Evolutionary conservation across 1,140 invertebrate genomes (phyloP).

Genomic region (Camponotus vicinus): DNA sequence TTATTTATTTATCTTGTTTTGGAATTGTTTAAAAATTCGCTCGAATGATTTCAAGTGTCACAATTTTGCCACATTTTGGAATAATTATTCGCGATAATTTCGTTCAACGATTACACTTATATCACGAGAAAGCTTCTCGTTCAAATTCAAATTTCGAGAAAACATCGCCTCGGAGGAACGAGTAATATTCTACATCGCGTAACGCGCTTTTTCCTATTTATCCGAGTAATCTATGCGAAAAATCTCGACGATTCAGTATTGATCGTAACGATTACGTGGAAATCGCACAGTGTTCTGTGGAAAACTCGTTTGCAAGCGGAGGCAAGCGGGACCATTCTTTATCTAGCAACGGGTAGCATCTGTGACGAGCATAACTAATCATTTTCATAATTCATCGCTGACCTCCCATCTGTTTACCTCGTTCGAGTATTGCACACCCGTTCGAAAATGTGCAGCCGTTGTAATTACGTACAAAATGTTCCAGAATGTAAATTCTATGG

Average conservation of each 20-base stretch:
- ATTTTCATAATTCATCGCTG: conserved; percentile 54
- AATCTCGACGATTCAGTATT: conserved; percentile 27
- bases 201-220: background rate
- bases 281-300: background rate
- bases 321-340: conserved; percentile 18
- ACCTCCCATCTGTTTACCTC: conserved; percentile 7
- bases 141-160: background rate
- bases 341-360: conserved; percentile 45
- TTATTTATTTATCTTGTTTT: background rate
- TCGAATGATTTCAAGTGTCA: background rate
- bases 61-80: background rate
- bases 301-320: background rate
- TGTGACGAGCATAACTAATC: conserved; percentile 57
- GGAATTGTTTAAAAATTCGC: background rate
- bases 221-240: background rate
- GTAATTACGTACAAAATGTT: background rate
- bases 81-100: conserved; percentile 8
- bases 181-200: background rate
- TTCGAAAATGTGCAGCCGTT: conserved; percentile 33
- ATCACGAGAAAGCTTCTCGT: background rate
- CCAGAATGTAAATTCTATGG: background rate
- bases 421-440: conserved; percentile 25
- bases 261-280: conserved; percentile 18
- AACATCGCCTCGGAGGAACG: background rate
- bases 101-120: background rate